phyloP scores from a whole-genome alignment of 2,113 vertebrate genomes.

The Ailuropoda melanoleuca region DNA sequence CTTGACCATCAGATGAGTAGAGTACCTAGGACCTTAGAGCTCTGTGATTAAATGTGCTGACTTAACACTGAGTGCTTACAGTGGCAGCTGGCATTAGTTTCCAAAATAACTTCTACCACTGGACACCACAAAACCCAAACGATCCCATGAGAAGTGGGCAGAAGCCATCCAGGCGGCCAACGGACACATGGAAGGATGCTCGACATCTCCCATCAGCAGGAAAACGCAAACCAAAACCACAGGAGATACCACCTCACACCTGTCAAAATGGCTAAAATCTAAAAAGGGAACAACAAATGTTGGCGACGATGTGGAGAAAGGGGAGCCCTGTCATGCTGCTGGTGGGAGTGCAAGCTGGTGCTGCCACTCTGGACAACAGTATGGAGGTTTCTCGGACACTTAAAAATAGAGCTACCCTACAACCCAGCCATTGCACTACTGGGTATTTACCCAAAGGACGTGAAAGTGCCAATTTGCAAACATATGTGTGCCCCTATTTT shows the following conservation, averaged over 20 bases:
- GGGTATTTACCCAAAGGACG: neutral
- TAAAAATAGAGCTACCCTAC: neutral
- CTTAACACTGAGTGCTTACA: neutral
- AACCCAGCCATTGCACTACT: neutral
- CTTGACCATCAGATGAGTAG: neutral
- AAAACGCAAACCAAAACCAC: neutral
- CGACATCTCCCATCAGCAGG: neutral
- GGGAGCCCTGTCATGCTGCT: fast-evolving
- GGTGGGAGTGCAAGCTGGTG: neutral
- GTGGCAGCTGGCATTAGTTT: fast-evolving
- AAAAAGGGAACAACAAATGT: neutral
- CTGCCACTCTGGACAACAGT: neutral
- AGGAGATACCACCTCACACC: neutral
- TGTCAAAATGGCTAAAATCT: neutral
- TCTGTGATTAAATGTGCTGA: neutral
- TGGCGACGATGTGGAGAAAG: fast-evolving
- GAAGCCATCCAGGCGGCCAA: neutral
- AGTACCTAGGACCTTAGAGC: neutral
- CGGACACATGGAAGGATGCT: neutral
- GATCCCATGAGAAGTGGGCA: neutral
- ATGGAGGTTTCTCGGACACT: neutral
- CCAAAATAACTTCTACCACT: neutral
- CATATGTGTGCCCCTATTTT: neutral
- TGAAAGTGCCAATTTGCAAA: neutral
- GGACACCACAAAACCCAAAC: neutral